Percentiles rank a stretch among this genome's conserved stretches.
phyloP scores from a whole-genome alignment of 2,113 vertebrate genomes.

The Colinus virginianus region DNA sequence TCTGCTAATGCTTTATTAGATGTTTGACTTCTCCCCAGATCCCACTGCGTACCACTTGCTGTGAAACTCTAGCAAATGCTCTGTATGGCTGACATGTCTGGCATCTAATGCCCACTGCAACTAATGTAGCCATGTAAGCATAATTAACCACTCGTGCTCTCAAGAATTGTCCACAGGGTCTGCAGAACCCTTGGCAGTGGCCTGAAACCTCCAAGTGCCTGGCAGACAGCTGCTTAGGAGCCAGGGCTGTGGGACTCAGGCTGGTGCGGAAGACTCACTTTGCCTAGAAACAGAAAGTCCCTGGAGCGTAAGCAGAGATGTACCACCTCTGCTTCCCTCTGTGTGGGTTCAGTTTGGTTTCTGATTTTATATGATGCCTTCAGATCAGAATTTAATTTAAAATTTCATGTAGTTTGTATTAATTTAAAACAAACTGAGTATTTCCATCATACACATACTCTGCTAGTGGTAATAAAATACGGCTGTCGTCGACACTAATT shows the following conservation, averaged over 20 bases:
- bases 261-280: rapidly evolving
- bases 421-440: not conserved
- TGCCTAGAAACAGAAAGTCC: not conserved
- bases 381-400: not conserved
- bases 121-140: not conserved
- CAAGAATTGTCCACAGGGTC: not conserved
- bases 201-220: not conserved
- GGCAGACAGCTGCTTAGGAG: not conserved
- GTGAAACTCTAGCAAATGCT: not conserved
- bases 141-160: not conserved
- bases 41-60: not conserved
- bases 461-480: not conserved
- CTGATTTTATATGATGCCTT: not conserved
- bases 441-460: not conserved
- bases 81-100: not conserved
- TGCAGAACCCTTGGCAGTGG: not conserved
- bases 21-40: constrained; percentile 20
- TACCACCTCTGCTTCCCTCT: too few species aligned
- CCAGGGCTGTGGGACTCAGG: not conserved
- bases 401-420: not conserved
- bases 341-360: not conserved
- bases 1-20: not conserved
- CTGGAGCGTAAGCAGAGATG: not conserved
- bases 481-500: not conserved
- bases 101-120: rapidly evolving